Base-by-base conservation (phyloP, 2,797 vertebrate genomes). In the Adrianichthys oophorus region DNA sequence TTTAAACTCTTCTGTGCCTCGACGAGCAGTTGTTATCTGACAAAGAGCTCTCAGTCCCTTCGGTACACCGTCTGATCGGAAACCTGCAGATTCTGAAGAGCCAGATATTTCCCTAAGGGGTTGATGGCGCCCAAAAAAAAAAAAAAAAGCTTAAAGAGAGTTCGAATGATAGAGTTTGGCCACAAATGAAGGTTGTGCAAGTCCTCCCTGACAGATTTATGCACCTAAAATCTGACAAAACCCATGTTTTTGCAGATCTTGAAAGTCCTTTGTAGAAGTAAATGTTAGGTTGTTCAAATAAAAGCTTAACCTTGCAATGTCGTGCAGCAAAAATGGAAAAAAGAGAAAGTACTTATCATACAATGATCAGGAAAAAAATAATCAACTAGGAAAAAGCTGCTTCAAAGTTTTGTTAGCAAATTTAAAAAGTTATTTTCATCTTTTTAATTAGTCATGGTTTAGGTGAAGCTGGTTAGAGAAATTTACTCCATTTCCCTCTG, bases 401-500 rank as follows among this genome's bases (percentile, higher is more conserved):
- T 13, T 12, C 4, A 21, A 5, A 6, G 45, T 16, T 23, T 41
- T 16, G 2, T 24, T 42, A 24, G 1, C 16, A 41, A 52, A 16
- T 17, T 54, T 16, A 16, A 10, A n/a, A 19, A 15, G 2, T 16
- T 21, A 41, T 41, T 16, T 15, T n/a, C 5, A 7, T 5, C 16
- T 16, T 32, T 17, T 49, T 49, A 16, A 26, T 49, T 29, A n/a
- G 7, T 23, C 8, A 12, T 13, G 12, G 15, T 54, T 42, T 26
- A 10, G 32, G 10, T 1, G 1, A 4, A 44, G 42, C 40, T 48
- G 32, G 44, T 43, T 4, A 8, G 56, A 29, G 19, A 3, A 37
- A 63, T 61, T 37, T 13, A 41, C 15, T 17, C 15, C 37, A 29
- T 53, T 58, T 62, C 43, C 65, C 32, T 16, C 1, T 47, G 16